phyloP scores from a whole-genome alignment of 2,888 invertebrate genomes.

The Coremacera marginata region DNA sequence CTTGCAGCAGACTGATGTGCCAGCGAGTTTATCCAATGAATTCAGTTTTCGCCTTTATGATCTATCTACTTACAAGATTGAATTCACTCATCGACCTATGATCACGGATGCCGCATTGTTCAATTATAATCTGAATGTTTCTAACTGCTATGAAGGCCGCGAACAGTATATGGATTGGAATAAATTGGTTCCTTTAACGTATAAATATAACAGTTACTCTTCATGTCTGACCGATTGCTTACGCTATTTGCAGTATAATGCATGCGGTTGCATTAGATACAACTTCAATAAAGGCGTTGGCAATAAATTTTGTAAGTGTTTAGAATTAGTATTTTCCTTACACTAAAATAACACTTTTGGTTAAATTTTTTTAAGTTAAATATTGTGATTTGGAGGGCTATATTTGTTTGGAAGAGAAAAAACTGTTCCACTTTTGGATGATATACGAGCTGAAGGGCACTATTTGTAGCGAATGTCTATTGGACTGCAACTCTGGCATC shows the following conservation, averaged over 20 bases:
- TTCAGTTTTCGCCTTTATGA: background rate
- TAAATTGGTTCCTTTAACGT: background rate
- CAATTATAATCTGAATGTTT: background rate
- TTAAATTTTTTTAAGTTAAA: background rate
- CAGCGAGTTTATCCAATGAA: background rate
- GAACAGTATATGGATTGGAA: background rate
- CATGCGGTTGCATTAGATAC: constrained; percentile 1
- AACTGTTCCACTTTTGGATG: background rate
- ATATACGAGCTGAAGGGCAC: background rate
- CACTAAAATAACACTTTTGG: background rate
- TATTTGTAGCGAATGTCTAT: background rate
- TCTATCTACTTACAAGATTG: background rate
- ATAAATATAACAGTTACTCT: background rate
- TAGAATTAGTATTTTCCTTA: background rate
- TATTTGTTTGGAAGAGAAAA: background rate
- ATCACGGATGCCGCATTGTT: background rate
- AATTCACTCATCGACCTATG: background rate
- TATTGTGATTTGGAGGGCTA: background rate
- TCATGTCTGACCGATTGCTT: background rate
- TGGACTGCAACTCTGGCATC: background rate
- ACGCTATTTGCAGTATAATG: background rate
- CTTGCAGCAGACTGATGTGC: background rate
- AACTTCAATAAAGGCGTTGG: background rate
- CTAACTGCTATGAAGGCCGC: background rate
- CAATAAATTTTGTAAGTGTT: background rate